Percentiles rank a stretch among this genome's conserved stretches.
Conservation (phyloP, 1,140 invertebrate species). For the Cheumatopsyche charites region DNA sequence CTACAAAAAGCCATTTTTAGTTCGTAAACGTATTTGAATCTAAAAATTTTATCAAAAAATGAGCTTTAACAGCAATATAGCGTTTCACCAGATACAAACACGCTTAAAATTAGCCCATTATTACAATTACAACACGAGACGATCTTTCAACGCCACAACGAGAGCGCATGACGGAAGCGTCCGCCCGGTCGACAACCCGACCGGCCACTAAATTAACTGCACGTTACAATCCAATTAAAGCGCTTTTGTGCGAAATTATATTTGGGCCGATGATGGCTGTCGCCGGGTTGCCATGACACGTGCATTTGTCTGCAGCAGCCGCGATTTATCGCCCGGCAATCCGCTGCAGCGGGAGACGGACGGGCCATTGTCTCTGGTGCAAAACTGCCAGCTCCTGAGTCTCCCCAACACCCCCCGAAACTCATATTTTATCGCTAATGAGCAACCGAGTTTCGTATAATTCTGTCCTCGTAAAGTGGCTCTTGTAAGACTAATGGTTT, state of each 20-base stretch:
- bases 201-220: slow-evolving; percentile 29
- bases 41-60: no score
- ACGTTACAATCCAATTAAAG: slow-evolving; percentile 40
- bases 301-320: slow-evolving; percentile 26
- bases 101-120: no score
- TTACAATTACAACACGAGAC: no score
- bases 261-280: slow-evolving; percentile 32
- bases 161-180: not conserved
- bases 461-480: no score
- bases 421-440: slow-evolving; percentile 4
- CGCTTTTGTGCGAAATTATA: slow-evolving; percentile 32
- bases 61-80: no score
- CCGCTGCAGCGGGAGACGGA: slow-evolving; percentile 11
- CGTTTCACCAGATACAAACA: no score
- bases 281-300: slow-evolving; percentile 28
- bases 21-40: no score
- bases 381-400: no score
- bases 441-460: no score
- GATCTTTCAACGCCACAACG: no score
- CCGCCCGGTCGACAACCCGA: not conserved
- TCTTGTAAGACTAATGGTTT: no score
- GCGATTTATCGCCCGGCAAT: slow-evolving; percentile 16
- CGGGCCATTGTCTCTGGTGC: slow-evolving; percentile 4
- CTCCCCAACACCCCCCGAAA: not conserved
- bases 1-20: no score